phyloP scores from a whole-genome alignment of 2,113 vertebrate species.

The Pipa parva region DNA sequence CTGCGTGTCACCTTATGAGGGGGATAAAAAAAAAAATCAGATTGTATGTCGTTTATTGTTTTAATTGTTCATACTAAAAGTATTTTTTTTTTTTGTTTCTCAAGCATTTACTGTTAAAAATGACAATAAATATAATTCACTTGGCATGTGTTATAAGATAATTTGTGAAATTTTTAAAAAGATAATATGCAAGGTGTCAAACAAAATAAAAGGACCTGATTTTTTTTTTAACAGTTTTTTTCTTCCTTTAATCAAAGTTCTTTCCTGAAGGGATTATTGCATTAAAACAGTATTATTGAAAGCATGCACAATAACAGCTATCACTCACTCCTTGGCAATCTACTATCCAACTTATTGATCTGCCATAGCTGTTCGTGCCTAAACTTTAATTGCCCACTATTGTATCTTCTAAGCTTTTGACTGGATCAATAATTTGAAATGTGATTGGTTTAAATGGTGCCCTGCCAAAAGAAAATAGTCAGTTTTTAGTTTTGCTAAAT shows the following conservation, averaged over 20 bases:
- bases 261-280: constrained; percentile 27
- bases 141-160: no score
- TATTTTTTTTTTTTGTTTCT: no score
- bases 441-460: constrained; percentile 11
- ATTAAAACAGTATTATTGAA: constrained; percentile 18
- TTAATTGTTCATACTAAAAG: no score
- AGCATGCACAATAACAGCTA: constrained; percentile 19
- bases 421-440: constrained; percentile 24
- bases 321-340: constrained; percentile 25
- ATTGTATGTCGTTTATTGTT: no score
- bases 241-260: constrained; percentile 14
- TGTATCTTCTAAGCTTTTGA: constrained; percentile 24
- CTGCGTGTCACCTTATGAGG: no score
- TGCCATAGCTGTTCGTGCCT: constrained; percentile 21
- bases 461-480: constrained; percentile 6
- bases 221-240: neutral
- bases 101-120: no score
- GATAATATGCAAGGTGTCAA: neutral
- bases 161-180: no score
- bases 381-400: constrained; percentile 32
- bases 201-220: neutral
- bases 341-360: constrained; percentile 30
- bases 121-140: no score
- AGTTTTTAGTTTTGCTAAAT: neutral
- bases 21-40: no score